Conservation (phyloP, 2,888 invertebrate genomes). For the Halocaridina rubra region DNA sequence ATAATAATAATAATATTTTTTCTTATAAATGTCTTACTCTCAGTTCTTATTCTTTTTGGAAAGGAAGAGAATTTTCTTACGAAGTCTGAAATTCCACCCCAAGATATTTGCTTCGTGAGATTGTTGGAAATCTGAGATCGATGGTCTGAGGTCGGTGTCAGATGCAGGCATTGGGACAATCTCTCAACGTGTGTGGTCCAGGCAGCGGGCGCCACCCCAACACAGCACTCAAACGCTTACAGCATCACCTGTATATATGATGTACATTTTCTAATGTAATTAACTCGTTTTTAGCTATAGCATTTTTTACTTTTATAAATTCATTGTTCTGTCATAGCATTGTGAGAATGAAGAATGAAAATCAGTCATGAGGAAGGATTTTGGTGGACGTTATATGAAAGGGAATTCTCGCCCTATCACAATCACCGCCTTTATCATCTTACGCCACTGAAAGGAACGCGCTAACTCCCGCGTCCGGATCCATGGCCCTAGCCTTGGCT, state of each 20-base stretch:
- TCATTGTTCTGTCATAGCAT: too few relatives aligned
- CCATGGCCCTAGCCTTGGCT: neutral
- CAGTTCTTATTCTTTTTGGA: too few relatives aligned
- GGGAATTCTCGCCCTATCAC: constrained; percentile 26
- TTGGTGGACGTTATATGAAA: neutral
- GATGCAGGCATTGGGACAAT: neutral
- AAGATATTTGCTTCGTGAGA: too few relatives aligned
- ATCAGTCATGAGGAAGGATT: neutral
- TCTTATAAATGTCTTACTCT: too few relatives aligned
- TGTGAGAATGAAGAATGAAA: neutral
- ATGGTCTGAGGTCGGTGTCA: neutral
- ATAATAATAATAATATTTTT: too few relatives aligned
- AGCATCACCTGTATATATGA: constrained; percentile 35
- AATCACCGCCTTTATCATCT: constrained; percentile 40
- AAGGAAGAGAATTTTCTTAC: too few relatives aligned
- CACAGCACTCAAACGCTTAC: neutral
- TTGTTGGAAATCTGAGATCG: too few relatives aligned
- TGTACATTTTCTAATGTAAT: too few relatives aligned
- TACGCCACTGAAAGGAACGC: constrained; percentile 41
- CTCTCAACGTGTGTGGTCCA: constrained; percentile 40
- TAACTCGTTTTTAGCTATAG: too few relatives aligned
- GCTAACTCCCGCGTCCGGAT: constrained; percentile 23
- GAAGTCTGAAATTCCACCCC: too few relatives aligned
- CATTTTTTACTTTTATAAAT: too few relatives aligned
- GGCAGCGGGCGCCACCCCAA: constrained; percentile 32